Evolutionary conservation across 2,797 vertebrate genomes (phyloP).

Genomic region (Meda fulgida): DNA sequence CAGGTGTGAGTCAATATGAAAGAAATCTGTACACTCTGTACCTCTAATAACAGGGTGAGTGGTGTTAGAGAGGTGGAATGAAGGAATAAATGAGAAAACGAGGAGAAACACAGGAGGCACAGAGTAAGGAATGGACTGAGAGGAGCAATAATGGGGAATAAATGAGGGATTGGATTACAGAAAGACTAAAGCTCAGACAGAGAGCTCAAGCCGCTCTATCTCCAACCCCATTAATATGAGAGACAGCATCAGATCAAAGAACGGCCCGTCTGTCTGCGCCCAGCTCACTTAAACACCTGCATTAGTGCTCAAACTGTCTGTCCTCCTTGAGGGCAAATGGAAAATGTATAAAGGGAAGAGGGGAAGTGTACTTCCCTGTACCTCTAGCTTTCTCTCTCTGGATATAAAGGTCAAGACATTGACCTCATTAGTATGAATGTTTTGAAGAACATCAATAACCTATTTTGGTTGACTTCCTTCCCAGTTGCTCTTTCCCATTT

Average conservation of each 20-base stretch:
- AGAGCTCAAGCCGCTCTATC: background rate
- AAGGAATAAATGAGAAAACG: background rate
- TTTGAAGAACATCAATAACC: background rate
- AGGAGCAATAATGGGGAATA: conserved; percentile 23
- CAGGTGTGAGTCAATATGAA: background rate
- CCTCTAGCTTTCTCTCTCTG: background rate
- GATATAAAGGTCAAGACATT: background rate
- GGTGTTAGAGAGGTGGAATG: background rate
- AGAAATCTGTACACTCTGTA: background rate
- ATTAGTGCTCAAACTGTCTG: conserved; percentile 38
- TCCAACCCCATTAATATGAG: conserved; percentile 35
- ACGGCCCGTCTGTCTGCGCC: background rate
- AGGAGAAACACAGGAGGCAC: conserved; percentile 1
- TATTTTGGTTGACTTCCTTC: background rate
- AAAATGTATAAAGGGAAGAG: conserved; percentile 24
- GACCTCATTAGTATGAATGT: background rate
- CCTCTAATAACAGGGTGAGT: background rate
- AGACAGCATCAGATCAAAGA: conserved; percentile 42
- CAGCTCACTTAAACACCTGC: conserved; percentile 33
- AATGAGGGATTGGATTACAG: conserved; percentile 36
- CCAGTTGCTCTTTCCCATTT: background rate
- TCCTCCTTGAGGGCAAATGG: background rate
- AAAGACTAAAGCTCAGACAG: conserved; percentile 43
- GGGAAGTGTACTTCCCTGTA: conserved; percentile 13
- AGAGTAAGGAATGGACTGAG: conserved; percentile 25